Percentiles rank a stretch among this genome's conserved stretches.
phyloP scores from a whole-genome alignment of 2,113 vertebrate species.

The Papio anubis region DNA sequence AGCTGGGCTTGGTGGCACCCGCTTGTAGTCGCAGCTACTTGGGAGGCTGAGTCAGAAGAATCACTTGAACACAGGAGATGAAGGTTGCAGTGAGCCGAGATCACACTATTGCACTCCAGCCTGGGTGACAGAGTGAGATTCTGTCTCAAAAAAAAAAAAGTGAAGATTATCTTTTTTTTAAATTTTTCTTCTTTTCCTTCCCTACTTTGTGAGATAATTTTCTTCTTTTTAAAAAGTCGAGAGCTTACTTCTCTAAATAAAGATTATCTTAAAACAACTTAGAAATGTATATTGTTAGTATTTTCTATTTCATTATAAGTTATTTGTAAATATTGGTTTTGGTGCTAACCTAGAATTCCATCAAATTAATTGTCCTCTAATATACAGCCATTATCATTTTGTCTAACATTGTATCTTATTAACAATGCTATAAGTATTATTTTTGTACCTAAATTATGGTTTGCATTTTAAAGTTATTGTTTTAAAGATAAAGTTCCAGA shows the following conservation, averaged over 20 bases:
- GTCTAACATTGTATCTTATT: not conserved
- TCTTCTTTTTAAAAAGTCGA: no score
- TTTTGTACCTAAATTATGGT: not conserved
- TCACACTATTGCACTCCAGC: no score
- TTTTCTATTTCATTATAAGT: conserved; percentile 2
- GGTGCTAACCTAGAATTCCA: not conserved
- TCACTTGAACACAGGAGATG: no score
- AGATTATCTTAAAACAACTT: not conserved
- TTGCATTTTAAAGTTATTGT: not conserved
- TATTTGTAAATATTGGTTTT: not conserved
- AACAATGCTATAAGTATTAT: not conserved
- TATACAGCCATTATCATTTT: not conserved
- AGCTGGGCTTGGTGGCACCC: no score
- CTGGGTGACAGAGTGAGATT: no score
- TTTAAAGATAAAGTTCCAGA: conserved; percentile 14
- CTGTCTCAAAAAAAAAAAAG: no score
- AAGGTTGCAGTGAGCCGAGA: no score
- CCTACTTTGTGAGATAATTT: no score
- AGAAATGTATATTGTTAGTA: not conserved
- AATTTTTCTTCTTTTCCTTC: no score
- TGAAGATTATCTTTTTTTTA: fast-evolving
- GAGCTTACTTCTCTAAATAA: not conserved
- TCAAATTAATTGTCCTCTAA: not conserved
- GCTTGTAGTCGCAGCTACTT: no score
- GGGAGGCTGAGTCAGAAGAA: no score